phyloP scores from a whole-genome alignment of 2,113 vertebrate genomes.

The Eolophus roseicapilla region DNA sequence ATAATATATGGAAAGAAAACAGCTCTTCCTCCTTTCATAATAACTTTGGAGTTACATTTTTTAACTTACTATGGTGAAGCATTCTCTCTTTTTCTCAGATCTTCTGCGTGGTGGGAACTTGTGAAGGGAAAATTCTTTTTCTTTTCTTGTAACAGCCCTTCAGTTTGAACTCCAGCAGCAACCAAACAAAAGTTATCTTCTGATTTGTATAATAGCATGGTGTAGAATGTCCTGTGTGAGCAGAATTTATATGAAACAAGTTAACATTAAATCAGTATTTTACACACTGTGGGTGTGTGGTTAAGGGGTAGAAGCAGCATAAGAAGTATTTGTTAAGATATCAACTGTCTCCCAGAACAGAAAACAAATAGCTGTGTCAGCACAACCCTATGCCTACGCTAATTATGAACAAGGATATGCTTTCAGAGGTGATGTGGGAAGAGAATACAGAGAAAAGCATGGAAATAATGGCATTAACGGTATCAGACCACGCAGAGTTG shows the following conservation, averaged over 20 bases:
- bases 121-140: neutral
- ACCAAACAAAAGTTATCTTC: neutral
- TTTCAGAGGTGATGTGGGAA: neutral
- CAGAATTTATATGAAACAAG: neutral
- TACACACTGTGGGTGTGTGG: neutral
- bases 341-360: neutral
- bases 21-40: neutral
- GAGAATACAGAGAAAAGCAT: neutral
- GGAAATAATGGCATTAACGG: neutral
- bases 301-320: neutral
- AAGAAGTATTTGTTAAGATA: neutral
- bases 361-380: neutral
- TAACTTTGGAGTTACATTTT: neutral
- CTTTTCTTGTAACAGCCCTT: neutral
- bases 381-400: neutral
- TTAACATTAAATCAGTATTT: neutral
- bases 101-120: neutral
- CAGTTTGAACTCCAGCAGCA: neutral
- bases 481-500: rapidly evolving
- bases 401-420: neutral
- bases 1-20: neutral
- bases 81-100: neutral
- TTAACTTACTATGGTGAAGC: neutral
- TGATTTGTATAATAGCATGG: neutral
- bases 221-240: neutral